These are phyloP conservation scores for Scaptomyza pallida DNA, from an alignment of 1,140 invertebrate species.

Conservation along the genomic window DNA sequence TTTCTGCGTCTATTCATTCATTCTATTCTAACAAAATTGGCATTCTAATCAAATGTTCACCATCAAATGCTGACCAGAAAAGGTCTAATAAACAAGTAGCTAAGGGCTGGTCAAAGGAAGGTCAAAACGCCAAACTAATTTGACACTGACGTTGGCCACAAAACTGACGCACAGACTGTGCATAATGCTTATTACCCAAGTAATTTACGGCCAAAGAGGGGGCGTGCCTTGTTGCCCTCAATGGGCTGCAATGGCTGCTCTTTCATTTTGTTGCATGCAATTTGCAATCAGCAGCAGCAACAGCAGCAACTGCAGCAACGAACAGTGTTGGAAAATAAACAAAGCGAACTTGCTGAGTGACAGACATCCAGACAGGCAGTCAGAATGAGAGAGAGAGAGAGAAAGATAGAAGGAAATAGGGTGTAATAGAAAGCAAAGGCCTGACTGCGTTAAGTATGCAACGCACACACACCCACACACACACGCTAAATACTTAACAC, in stretches of 20 bases:
- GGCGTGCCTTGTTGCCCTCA: not conserved
- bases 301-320: slow-evolving; percentile 61
- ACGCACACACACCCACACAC: slow-evolving; percentile 57
- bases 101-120: not conserved
- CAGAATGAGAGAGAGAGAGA: slow-evolving; percentile 2
- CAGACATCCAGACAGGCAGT: slow-evolving; percentile 24
- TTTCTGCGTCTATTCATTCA: not conserved
- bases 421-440: not conserved
- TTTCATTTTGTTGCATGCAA: slow-evolving; percentile 61
- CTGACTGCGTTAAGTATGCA: slow-evolving; percentile 37
- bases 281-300: slow-evolving; percentile 60
- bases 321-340: slow-evolving; percentile 71
- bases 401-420: not conserved
- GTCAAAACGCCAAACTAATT: slow-evolving; percentile 61
- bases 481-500: slow-evolving; percentile 60
- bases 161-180: slow-evolving; percentile 52
- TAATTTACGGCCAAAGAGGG: slow-evolving; percentile 30
- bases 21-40: slow-evolving; percentile 38
- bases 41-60: slow-evolving; percentile 65
- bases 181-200: slow-evolving; percentile 76
- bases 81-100: slow-evolving; percentile 5
- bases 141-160: slow-evolving; percentile 63
- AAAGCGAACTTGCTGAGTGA: slow-evolving; percentile 49
- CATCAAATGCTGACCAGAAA: slow-evolving; percentile 59
- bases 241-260: slow-evolving; percentile 18